A percentile compares a stretch with the other conserved stretches of the same genome.
Conservation (phyloP, 1,140 invertebrate species). For the Formica exsecta region DNA sequence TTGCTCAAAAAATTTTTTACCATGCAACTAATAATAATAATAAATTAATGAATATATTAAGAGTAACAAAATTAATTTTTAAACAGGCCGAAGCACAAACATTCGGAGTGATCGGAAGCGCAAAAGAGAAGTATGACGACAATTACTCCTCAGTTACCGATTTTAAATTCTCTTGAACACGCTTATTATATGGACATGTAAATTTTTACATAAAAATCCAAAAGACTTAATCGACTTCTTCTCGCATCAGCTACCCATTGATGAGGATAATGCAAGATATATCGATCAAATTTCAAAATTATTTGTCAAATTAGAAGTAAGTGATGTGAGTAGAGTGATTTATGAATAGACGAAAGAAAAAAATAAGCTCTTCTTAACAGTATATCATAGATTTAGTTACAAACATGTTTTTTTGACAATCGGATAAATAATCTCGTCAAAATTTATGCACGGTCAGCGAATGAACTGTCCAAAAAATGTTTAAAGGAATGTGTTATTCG, state of each 20-base stretch:
- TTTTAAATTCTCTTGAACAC: slow-evolving; percentile 57
- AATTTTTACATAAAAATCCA: not conserved
- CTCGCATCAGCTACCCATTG: slow-evolving; percentile 72
- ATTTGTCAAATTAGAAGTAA: not conserved
- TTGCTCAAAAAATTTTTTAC: not conserved
- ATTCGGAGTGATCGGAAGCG: not conserved
- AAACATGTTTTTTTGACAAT: not conserved
- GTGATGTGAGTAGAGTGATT: not conserved
- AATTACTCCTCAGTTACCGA: slow-evolving; percentile 36
- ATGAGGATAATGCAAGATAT: slow-evolving; percentile 76
- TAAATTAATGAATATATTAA: not conserved
- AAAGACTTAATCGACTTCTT: slow-evolving; percentile 71
- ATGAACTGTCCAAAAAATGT: not conserved
- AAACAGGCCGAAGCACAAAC: not conserved
- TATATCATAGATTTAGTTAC: not conserved
- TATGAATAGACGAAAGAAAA: not conserved
- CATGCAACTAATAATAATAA: not conserved
- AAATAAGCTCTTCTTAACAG: not conserved
- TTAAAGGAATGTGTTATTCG: not conserved
- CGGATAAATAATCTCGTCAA: not conserved
- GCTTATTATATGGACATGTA: not conserved
- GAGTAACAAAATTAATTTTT: not conserved
- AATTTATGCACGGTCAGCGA: not conserved
- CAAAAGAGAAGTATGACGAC: not conserved
- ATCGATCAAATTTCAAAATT: slow-evolving; percentile 54